These are phyloP conservation scores for Phylloscopus whistleri DNA, from an alignment of 2,113 vertebrate genomes.

Conservation along the genomic window DNA sequence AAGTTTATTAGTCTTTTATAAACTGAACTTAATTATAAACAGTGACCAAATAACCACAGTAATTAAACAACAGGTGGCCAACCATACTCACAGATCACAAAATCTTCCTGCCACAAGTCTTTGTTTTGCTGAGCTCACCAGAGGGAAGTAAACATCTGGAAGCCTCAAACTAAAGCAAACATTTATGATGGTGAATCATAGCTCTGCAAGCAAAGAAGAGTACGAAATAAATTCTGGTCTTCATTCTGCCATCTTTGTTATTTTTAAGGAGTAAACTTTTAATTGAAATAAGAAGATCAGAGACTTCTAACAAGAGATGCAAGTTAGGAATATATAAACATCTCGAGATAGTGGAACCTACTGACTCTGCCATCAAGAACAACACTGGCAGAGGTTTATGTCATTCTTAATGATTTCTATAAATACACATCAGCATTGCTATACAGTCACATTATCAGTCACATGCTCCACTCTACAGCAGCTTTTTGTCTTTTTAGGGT, in stretches of 20 bases:
- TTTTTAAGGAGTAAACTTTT: slow-evolving; percentile 5
- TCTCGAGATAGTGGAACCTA: not conserved
- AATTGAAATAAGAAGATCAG: not conserved
- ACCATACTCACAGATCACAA: not conserved
- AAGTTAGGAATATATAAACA: not conserved
- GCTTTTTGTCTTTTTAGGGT: not conserved
- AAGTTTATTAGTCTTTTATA: not conserved
- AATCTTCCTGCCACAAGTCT: not conserved
- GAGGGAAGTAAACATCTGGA: not conserved
- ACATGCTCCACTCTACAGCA: not conserved
- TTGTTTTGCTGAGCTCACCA: not conserved
- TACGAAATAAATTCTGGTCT: not conserved
- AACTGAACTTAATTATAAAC: not conserved
- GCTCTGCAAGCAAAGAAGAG: not conserved
- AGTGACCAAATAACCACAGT: not conserved
- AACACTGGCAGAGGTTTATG: not conserved
- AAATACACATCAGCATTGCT: not conserved
- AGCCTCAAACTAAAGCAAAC: not conserved
- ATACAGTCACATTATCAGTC: not conserved
- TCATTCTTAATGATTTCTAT: not conserved
- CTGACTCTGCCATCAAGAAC: not conserved
- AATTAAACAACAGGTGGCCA: slow-evolving; percentile 9
- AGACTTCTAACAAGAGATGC: not conserved
- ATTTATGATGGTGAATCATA: not conserved
- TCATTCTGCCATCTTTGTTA: not conserved